Base-by-base conservation (phyloP, 2,797 vertebrate species). In the Cichlasoma orientale region DNA sequence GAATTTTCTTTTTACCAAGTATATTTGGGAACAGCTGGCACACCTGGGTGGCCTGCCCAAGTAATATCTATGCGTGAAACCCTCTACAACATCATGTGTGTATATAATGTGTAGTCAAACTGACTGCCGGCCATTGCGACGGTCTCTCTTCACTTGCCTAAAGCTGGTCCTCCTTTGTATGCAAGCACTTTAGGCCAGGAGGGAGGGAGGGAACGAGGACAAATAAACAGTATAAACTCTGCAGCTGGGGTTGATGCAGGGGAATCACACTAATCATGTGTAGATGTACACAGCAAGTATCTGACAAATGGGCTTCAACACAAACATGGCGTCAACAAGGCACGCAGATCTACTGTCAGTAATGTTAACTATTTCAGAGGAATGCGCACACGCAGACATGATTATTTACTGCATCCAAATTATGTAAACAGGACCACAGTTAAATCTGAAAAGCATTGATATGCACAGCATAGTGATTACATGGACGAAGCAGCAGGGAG, bases 221-320 rank as follows among this genome's bases (percentile, higher is more conserved):
- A 74, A 61, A 68, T 31, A 77, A 82, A 79, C 59, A 77, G 70
- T 59, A 80, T 59, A 80, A 90, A 72, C 52, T 78, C 75, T 63
- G 78, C 86, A 89, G 87, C 89, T 88, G 87, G 74, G 69, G 44
- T 74, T 79, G 75, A 86, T 83, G 70, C 58, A 58, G 44, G 14
- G 55, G 72, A 82, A 75, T 72, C 79, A 68, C 56, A 29, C 52
- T 92, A 93, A 94, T 85, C 69, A 86, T 16, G 31, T 59, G 74
- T 85, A 86, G 54, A 88, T 83, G 78, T 68, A 63, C 56, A 57
- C 52, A 33, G 9, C 69, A 73, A 47, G 68, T 55, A 84, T 86
- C 77, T 56, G 55, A 53, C 71, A 74, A 75, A 80, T n/a, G 31
- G 33, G 52, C 63, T 29, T 68, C 11, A 23, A 75, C 72, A 75